Evolutionary conservation across 2,888 invertebrate genomes (phyloP).

Genomic region (Mimumesa dahlbomi): DNA sequence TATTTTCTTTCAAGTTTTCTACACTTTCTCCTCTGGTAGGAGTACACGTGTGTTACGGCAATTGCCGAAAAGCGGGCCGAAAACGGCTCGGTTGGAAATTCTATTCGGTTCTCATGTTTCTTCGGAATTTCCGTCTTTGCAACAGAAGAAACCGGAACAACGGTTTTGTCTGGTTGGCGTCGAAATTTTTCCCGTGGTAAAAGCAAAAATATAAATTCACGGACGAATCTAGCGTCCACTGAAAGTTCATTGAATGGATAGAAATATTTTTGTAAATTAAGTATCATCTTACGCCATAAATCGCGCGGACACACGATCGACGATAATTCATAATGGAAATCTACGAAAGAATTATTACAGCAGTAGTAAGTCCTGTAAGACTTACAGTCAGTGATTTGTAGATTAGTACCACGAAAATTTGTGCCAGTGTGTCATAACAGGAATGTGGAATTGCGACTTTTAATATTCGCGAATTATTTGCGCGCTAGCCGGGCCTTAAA

Average conservation of each 20-base stretch:
- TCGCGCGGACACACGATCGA: constrained; percentile 31
- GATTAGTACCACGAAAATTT: constrained; percentile 44
- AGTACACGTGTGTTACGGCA: constrained; percentile 10
- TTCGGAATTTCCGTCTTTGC: background rate
- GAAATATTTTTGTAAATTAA: background rate
- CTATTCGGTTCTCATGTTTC: constrained; percentile 21
- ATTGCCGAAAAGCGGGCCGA: constrained; percentile 3
- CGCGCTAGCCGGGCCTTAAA: background rate
- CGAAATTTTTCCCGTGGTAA: background rate
- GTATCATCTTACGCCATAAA: constrained; percentile 25
- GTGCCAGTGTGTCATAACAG: constrained; percentile 50
- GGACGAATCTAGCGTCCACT: no score
- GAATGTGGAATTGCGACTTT: constrained; percentile 32
- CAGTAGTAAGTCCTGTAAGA: constrained; percentile 18
- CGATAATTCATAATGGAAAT: constrained; percentile 41
- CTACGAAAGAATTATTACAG: constrained; percentile 31
- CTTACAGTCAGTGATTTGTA: constrained; percentile 46
- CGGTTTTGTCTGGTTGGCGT: background rate
- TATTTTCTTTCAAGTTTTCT: background rate
- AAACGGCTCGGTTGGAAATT: background rate
- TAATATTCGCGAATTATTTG: constrained; percentile 36
- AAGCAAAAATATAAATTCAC: background rate
- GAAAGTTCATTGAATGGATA: no score
- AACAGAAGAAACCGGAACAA: background rate
- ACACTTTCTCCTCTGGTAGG: background rate